Conservation (phyloP, 2,797 vertebrate genomes). For the Threskiornis aethiopicus region DNA sequence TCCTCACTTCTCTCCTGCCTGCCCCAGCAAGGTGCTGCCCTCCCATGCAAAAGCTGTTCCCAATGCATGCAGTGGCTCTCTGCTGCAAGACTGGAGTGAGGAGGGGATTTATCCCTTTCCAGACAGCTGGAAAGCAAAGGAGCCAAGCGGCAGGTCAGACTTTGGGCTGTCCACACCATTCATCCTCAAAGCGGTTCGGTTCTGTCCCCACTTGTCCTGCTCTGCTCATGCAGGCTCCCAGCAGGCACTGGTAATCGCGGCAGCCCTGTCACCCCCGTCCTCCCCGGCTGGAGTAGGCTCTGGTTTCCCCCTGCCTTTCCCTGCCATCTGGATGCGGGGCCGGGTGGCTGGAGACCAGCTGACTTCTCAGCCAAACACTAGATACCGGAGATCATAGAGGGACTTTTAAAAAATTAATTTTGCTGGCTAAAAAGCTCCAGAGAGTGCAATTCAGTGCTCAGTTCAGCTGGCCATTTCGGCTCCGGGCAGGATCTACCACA, state of each 20-base stretch:
- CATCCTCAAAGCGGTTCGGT: background rate
- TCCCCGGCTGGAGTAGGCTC: background rate
- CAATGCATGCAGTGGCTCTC: rapidly evolving
- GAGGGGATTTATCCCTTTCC: background rate
- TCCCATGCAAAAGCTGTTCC: background rate
- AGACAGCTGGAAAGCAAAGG: background rate
- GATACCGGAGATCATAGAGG: background rate
- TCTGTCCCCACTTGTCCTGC: background rate
- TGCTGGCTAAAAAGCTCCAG: background rate
- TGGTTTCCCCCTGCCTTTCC: background rate
- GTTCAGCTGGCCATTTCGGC: background rate
- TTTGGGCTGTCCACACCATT: background rate
- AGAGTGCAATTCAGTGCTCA: background rate
- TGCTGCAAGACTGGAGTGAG: background rate
- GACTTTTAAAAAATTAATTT: constrained; percentile 33
- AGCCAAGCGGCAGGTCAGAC: background rate
- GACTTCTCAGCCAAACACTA: background rate
- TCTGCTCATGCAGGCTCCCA: rapidly evolving
- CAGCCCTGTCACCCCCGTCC: rapidly evolving
- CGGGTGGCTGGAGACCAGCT: background rate
- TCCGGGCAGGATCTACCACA: background rate
- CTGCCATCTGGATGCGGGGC: background rate
- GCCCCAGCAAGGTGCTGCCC: background rate
- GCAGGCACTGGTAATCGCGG: rapidly evolving
- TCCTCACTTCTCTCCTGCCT: background rate